Evolutionary conservation across 2,797 vertebrate species (phyloP).

Genomic region (Distichodus sexfasciatus): DNA sequence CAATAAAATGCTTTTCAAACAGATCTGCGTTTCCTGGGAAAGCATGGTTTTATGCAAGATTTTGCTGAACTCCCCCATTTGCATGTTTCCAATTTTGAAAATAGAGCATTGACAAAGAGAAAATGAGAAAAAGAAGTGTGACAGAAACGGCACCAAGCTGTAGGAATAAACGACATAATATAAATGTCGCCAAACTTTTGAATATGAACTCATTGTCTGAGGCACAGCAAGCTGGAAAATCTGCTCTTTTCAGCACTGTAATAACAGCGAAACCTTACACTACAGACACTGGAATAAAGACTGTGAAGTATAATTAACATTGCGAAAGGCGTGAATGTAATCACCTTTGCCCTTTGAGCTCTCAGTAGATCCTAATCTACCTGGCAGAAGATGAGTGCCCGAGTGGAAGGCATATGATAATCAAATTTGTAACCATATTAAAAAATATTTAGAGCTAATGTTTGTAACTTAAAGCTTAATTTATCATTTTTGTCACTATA

Average conservation of each 20-base stretch:
- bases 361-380: too few species aligned
- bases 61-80: neutral
- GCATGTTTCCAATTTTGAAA: neutral
- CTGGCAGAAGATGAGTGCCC: too few species aligned
- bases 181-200: neutral
- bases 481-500: too few species aligned
- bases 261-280: neutral
- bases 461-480: too few species aligned
- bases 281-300: neutral
- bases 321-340: neutral
- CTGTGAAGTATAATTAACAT: neutral
- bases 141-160: neutral
- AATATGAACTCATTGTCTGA: neutral
- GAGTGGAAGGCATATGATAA: too few species aligned
- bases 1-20: neutral
- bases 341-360: slow-evolving; percentile 20
- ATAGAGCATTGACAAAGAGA: neutral
- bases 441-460: too few species aligned
- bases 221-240: neutral
- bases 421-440: too few species aligned
- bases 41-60: neutral
- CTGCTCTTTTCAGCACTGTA: neutral
- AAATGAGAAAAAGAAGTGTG: neutral
- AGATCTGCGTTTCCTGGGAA: neutral
- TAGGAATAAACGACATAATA: too few species aligned